These are phyloP conservation scores for Nomada ferruginata DNA, from an alignment of 2,888 invertebrate species.

Conservation along the genomic window DNA sequence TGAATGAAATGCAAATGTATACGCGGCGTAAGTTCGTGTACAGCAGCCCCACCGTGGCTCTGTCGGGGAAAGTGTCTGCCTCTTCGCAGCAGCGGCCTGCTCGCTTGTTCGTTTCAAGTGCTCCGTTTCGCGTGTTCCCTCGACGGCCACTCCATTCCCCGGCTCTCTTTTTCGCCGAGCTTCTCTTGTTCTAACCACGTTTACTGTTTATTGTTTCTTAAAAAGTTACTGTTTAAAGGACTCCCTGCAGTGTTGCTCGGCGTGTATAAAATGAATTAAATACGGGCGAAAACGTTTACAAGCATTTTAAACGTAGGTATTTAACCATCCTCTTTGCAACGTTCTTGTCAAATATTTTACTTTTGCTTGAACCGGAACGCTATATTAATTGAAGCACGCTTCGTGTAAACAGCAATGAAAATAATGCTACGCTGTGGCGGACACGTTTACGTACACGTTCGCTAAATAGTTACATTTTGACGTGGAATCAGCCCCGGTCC, in stretches of 20 bases:
- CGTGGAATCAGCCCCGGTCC: no score
- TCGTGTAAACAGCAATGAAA: no score
- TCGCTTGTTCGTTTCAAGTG: constrained; percentile 21
- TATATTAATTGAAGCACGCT: no score
- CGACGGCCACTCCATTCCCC: constrained; percentile 23
- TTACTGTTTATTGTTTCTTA: constrained; percentile 20
- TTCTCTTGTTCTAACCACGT: constrained; percentile 17
- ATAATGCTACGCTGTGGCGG: no score
- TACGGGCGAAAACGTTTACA: neutral
- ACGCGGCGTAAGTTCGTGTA: constrained; percentile 38
- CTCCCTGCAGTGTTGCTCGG: no score
- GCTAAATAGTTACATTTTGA: no score
- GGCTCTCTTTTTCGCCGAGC: neutral
- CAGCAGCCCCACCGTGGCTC: constrained; percentile 1
- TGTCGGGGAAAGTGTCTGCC: constrained; percentile 27
- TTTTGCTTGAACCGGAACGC: no score
- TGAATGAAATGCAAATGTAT: constrained; percentile 61
- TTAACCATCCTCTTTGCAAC: no score
- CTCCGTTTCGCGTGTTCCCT: constrained; percentile 9
- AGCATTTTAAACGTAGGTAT: no score
- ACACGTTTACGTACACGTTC: no score
- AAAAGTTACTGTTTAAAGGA: constrained; percentile 15
- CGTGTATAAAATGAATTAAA: neutral
- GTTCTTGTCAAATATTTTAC: no score
- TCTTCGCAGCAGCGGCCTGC: neutral